Evolutionary conservation across 2,797 vertebrate species (phyloP).

Genomic region (Eulemur albifrons): DNA sequence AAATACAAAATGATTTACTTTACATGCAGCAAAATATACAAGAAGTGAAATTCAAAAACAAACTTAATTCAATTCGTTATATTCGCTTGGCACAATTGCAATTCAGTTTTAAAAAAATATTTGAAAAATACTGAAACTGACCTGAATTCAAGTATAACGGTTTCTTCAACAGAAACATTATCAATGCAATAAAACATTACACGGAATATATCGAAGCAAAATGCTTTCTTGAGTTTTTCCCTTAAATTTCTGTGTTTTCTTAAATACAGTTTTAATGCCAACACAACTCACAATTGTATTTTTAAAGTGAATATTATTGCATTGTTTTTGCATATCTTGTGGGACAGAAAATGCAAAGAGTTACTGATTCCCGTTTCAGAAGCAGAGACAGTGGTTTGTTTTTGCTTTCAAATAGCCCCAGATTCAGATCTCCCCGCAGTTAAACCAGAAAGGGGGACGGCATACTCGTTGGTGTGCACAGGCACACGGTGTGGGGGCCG

Average conservation of each 20-base stretch:
- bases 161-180: conserved; percentile 93
- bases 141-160: conserved; percentile 98
- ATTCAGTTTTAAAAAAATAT: conserved; percentile 90
- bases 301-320: conserved; percentile 97
- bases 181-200: conserved; percentile 92
- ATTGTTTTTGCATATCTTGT: conserved; percentile 99
- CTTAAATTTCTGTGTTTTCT: conserved; percentile 76
- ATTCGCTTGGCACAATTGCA: conserved; percentile 91
- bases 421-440: conserved; percentile 76
- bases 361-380: conserved; percentile 86
- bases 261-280: conserved; percentile 89
- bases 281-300: conserved; percentile 86
- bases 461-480: conserved; percentile 69
- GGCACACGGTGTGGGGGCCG: conserved; percentile 25
- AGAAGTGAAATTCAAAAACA: conserved; percentile 87
- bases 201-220: conserved; percentile 85
- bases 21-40: conserved; percentile 93
- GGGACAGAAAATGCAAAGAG: conserved; percentile 91
- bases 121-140: conserved; percentile 93
- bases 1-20: conserved; percentile 91
- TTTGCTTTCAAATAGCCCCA: conserved; percentile 83
- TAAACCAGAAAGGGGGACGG: conserved; percentile 76
- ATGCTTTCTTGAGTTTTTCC: conserved; percentile 81
- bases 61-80: conserved; percentile 86
- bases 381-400: conserved; percentile 86